Base-by-base conservation (phyloP, 2,888 invertebrate species). In the Nasonia oneida region DNA sequence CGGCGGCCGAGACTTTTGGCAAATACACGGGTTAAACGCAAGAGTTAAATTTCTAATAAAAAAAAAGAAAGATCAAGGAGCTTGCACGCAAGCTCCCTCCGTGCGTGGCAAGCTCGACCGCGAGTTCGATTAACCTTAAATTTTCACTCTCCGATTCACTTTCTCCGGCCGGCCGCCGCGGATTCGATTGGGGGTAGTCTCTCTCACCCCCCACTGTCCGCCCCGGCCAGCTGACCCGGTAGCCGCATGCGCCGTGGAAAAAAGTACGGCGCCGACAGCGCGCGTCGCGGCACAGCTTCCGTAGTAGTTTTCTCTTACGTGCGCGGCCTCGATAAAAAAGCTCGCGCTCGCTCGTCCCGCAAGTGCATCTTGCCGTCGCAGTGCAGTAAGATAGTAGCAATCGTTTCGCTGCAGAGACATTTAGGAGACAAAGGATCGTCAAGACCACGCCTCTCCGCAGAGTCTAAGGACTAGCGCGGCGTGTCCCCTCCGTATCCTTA, bases 211-310 rank as follows among this genome's bases (percentile, higher is more conserved):
- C 67, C 82, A 18, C 74, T 37, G n/a, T 23, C 3, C 18, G 4
- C 8, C 73, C 12, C 37, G 29, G 29, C n/a, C 64, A 64, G 76
- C 67, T 77, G 64, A 78, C 74, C 80, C 79, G 81, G 50, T 70
- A 47, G 87, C 91, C 92, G 92, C 92, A 92, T 92, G 92, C 92
- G 92, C 92, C 88, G 90, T 90, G 89, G 90, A 88, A 89, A 88
- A 89, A 84, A 84, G 37, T 37, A 37, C 4, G 42, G 33, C 12
- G 10, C 15, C 6, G 76, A 42, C 75, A n/a, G 37, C 47, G 39
- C 8, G 87, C 82, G 85, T 18, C 80, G 57, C 83, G 67, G 47
- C 70, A 39, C 29, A 42, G 23, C 81, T 80, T 88, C 87, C 89
- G 82, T 89, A 88, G 90, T 91, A 91, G 91, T 84, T 79, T 73